phyloP scores from a whole-genome alignment of 2,888 invertebrate genomes.

The Nomada fucata region DNA sequence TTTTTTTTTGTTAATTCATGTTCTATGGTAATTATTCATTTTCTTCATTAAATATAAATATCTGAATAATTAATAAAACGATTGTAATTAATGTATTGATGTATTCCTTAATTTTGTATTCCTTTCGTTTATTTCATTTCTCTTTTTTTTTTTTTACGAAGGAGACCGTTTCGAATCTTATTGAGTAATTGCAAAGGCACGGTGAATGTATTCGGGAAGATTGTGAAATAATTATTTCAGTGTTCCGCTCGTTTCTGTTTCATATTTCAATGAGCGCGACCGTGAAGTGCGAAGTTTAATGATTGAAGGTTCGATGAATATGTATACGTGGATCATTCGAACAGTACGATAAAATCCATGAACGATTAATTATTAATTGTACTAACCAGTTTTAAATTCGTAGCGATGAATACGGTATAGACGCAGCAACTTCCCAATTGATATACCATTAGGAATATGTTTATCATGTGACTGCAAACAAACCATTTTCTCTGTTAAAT shows the following conservation, averaged over 20 bases:
- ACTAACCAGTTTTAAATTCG: conserved; percentile 90
- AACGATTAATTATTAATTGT: conserved; percentile 46
- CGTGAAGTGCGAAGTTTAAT: background rate
- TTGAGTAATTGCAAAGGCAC: too few species aligned
- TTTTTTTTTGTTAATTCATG: too few species aligned
- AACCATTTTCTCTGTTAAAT: conserved; percentile 23
- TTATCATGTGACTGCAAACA: conserved; percentile 88
- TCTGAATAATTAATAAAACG: too few species aligned
- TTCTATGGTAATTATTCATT: too few species aligned
- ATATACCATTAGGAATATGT: conserved; percentile 92
- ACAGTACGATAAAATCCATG: background rate
- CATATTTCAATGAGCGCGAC: background rate
- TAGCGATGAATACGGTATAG: conserved; percentile 96
- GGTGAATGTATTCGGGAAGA: too few species aligned
- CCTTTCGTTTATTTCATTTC: too few species aligned
- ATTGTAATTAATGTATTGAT: too few species aligned
- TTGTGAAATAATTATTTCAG: too few species aligned
- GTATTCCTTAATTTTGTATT: too few species aligned
- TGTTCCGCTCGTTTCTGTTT: background rate
- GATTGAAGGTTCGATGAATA: background rate
- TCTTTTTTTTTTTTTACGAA: too few species aligned
- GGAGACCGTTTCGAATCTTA: too few species aligned
- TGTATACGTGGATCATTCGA: background rate
- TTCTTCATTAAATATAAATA: too few species aligned
- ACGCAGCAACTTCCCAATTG: conserved; percentile 98